Base-by-base conservation (phyloP, 2,888 invertebrate genomes). In the Deilephila porcellus region DNA sequence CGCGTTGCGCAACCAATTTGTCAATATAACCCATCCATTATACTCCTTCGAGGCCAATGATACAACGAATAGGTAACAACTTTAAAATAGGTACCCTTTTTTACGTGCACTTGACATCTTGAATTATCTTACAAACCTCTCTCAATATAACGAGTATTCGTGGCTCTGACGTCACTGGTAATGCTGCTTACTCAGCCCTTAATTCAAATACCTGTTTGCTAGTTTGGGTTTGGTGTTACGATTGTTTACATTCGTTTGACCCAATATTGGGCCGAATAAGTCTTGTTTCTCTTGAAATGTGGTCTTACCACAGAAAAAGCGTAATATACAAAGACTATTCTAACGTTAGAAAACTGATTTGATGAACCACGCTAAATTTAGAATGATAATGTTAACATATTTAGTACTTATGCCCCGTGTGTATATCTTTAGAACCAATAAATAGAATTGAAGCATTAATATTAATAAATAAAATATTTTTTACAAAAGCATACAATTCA, bases 221-320 rank as follows among this genome's bases (percentile, higher is more conserved):
- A 81, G 85, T 88, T 85, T 80, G 83, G 83, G 81, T 83, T 85
- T 83, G 83, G 78, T 78, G 77, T 80, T 81, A 77, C 82, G 78
- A 77, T 77, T 82, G 82, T 84, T 82, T 83, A 85, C 81, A 79
- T 45, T 45, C 7, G 62, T 71, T 70, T 60, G 70, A 85, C 82
- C 78, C 79, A 79, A 80, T 80, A 79, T 81, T 83, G 80, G 79
- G 72, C 80, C 82, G 80, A 84, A 84, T 81, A 60, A 11, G 11
- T 20, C n/a, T n/a, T 60, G 8, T 60, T 11, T 25, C 8, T 4
- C 25, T 25, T n/a, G 7, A 20, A 60, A n/a, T n/a, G 4, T 3
- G 25, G 20, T 11, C 25, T 25, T 14, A 11, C 14, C 20, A 25
- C 3, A 60, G 25, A 25, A 25, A 25, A 25, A 25, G 3, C 25